Evolutionary conservation across 2,888 invertebrate species (phyloP), one percentile per base, ranked within the genome.

Genomic region (Scaeva pyrastri): DNA sequence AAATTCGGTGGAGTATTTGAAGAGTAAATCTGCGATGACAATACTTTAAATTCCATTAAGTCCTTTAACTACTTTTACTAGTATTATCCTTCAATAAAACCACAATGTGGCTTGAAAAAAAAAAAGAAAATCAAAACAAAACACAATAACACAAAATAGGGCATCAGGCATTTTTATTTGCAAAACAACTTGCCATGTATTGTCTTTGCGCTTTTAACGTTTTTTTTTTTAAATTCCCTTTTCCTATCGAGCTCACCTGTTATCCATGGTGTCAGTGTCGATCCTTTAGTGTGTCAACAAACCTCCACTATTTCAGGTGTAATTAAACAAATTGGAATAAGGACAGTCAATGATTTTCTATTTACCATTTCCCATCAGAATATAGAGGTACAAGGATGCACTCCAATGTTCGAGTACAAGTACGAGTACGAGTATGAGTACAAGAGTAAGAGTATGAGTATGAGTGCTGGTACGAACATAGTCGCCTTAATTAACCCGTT

Each of bases 301-400:
- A 58, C 58, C 58, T 80, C 62, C 31, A 58, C 39, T 50, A 70
- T 70, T 77, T 62, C 73, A 76, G 64, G 62, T 86, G 85, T 81
- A 86, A 85, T 85, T 85, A 86, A 81, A 64, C 76, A 86, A 86
- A 86, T 86, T 81, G 85, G 77, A 86, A 86, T 76, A 81, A 77
- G 85, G 81, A 50, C 85, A 85, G 26, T 60, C 62, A 81, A 81
- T 86, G 85, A 86, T 86, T 85, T 84, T 85, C 72, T 76, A 80
- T 76, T 82, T 82, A 82, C 77, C 55, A 43, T 60, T 66, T 23
- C 43, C 31, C 26, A 62, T 72, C 43, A 58, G 36, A 62, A 31
- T 52, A 26, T n/a, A 52, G 52, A 52, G 14, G 39, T 39, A 60
- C 62, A 64, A 64, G 62, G 62, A 64, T 64, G 16, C 62, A 26